Percentiles rank a stretch among this genome's conserved stretches.
Conservation (phyloP, 2,113 vertebrate genomes). For the Dendrocopos noguchii region DNA sequence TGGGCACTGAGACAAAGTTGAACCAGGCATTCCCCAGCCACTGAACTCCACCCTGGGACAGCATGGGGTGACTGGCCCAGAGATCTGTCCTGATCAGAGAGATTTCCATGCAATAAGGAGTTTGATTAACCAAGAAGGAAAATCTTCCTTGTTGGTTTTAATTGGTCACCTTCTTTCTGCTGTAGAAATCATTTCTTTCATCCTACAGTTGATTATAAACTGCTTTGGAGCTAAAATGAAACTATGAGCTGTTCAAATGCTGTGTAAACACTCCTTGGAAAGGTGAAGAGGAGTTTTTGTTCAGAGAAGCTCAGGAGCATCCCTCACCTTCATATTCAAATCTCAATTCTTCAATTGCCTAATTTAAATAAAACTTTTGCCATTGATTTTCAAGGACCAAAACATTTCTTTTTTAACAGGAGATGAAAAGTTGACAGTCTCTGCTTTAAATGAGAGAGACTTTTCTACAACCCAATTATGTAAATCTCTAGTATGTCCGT, state of each 20-base stretch:
- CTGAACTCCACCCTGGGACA: accelerated
- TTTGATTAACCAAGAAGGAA: neutral
- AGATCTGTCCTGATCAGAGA: neutral
- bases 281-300: neutral
- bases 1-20: accelerated
- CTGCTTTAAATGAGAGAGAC: neutral
- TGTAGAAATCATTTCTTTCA: neutral
- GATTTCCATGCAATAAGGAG: too few species aligned
- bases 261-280: neutral
- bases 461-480: neutral
- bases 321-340: neutral
- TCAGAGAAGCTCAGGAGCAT: neutral
- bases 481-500: neutral
- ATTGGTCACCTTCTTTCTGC: neutral
- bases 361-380: neutral
- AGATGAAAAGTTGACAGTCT: neutral
- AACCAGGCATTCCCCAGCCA: neutral
- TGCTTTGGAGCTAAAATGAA: neutral
- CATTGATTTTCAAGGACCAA: neutral
- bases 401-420: neutral
- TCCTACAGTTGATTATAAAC: neutral
- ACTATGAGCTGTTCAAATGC: neutral
- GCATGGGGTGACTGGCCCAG: neutral
- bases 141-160: accelerated
- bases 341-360: neutral